Evolutionary conservation across 2,888 invertebrate species (phyloP), one percentile per base, ranked within the genome.

Genomic region (Catocala fraxini): DNA sequence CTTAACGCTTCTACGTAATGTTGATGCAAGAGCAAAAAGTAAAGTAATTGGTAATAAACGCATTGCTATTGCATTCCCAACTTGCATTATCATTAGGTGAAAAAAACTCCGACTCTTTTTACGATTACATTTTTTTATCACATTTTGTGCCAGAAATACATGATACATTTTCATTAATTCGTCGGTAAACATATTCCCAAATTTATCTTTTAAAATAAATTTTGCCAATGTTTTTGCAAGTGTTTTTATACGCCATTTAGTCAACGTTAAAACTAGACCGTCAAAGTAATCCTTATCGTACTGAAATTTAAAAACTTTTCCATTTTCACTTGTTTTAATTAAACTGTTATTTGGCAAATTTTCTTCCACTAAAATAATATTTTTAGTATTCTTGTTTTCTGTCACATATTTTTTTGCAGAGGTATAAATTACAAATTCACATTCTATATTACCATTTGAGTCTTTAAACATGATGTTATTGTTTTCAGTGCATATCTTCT

Each of bases 361-460:
- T 34, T 57, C 15, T 6, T 47, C 51, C 5, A 43, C 15, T 48
- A 11, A 15, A 33, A 48, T 11, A 25, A 5, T 46, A 0, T 13
- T 12, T 13, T 46, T 48, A 33, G 9, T 6, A 46, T 46, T 12
- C 15, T 53, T 53, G 0, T 58, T 63, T 56, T 61, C 60, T 6
- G 39, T 43, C 56, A 65, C 60, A 1, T 58, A 63, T 25, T 65
- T 61, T 34, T 59, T 54, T 25, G 71, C 73, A 25, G 70, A 51
- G 0, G 76, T 76, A 51, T 67, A 76, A 42, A 76, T 74, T 12
- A 75, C 46, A 46, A 70, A 75, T 46, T 66, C 51, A 53, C 65
- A 72, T 6, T 74, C 64, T 13, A 45, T 15, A 41, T 58, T 61
- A n/a, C 9, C 7, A 9, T 65, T 63, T 10, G 49, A 51, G 0